Conservation (phyloP, 2,888 invertebrate genomes). For the Melanotus villosus region DNA sequence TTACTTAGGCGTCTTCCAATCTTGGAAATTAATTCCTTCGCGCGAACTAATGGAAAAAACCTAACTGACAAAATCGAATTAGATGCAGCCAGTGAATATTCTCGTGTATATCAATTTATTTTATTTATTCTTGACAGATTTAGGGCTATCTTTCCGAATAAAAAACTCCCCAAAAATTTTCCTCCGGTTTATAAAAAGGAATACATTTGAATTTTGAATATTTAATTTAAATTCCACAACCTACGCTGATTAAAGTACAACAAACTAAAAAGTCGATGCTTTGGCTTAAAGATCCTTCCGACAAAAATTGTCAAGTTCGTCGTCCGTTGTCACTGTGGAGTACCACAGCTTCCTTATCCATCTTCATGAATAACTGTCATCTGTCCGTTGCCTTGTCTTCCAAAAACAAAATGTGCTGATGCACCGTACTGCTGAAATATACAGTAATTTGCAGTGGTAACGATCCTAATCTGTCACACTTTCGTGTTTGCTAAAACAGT, state of each 20-base stretch:
- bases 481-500: conserved; percentile 8
- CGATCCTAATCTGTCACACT: conserved; percentile 29
- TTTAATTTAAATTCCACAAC: too few relatives aligned
- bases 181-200: too few relatives aligned
- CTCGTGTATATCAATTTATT: too few relatives aligned
- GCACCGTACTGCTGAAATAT: conserved; percentile 34
- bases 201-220: too few relatives aligned
- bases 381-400: conserved; percentile 29
- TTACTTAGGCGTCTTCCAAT: conserved; percentile 4
- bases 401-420: conserved; percentile 33
- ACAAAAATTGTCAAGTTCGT: background rate
- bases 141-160: too few relatives aligned
- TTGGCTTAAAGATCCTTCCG: too few relatives aligned
- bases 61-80: too few relatives aligned
- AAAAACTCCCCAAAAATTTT: too few relatives aligned
- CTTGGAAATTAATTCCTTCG: background rate
- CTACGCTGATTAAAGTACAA: too few relatives aligned
- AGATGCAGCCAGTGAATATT: too few relatives aligned
- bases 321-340: background rate
- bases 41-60: background rate
- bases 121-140: too few relatives aligned
- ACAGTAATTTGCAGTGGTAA: conserved; percentile 35
- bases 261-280: too few relatives aligned
- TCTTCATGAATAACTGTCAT: conserved; percentile 38
- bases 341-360: conserved; percentile 12